Base-by-base conservation (phyloP, 2,113 vertebrate genomes). In the Ammospiza nelsoni region DNA sequence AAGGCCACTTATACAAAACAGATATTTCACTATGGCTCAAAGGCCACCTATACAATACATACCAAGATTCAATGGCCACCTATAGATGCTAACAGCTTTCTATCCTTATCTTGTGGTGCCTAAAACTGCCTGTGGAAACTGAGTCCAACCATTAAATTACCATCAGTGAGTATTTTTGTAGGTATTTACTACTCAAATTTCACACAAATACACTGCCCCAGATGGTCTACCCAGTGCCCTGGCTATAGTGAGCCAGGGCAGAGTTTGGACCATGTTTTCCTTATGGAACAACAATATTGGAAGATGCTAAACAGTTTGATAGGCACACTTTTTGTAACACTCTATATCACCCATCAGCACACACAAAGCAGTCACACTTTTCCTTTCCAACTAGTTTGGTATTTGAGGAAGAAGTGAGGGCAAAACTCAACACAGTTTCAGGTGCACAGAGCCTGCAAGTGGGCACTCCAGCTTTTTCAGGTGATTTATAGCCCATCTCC, bases 401-500 rank as follows among this genome's bases (percentile, higher is more conserved):
- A 74, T 85, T 62, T 1, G 2, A 66, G 3, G 5, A 27, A 48
- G 28, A 16, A 17, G 22, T 4, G 5, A 12, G 13, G 11, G 9
- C 6, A 68, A 59, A 85, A 17, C 24, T 37, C 44, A 52, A 37
- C 49, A 33, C 14, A 51, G 57, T 67, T 88, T 84, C 68, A 71
- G 81, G 61, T 18, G 22, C 69, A 24, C 25, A 39, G 28, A 94
- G 66, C 41, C 79, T 58, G n/a, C 65, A 57, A 89, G 92, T 66
- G 58, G 72, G 92, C 83, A 54, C 87, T 76, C 63, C 35, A 93
- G 87, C 54, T 94, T 93, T 93, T 89, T 61, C 4, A 6, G 41
- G 73, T 69, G 92, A 95, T 94, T 95, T 94, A 69, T 63, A 93
- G 41, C 41, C 41, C 41, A 43, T 43, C 41, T 43, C 94, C 83